Conservation (phyloP, 2,797 vertebrate species). For the Chelon labrosus region DNA sequence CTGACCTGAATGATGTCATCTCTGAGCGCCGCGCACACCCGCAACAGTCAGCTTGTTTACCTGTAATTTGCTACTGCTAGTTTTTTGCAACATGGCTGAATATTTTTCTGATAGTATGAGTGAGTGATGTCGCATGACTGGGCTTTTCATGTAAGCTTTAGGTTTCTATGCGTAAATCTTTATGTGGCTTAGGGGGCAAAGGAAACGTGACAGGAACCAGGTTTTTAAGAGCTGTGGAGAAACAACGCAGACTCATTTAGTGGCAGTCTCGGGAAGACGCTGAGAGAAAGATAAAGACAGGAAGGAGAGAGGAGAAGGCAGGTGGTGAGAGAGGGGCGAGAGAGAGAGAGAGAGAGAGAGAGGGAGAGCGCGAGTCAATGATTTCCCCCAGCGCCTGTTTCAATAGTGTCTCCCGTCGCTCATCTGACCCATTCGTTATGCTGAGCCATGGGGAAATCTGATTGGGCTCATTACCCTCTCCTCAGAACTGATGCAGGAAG, state of each 20-base stretch:
- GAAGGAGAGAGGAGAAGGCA: slow-evolving; percentile 27
- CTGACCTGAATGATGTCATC: too few species aligned
- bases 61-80: too few species aligned
- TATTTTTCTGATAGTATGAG: too few species aligned
- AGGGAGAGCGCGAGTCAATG: slow-evolving; percentile 64
- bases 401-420: slow-evolving; percentile 77
- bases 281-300: slow-evolving; percentile 40
- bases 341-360: slow-evolving; percentile 48
- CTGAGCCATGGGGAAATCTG: slow-evolving; percentile 81
- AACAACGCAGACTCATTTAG: slow-evolving; percentile 68
- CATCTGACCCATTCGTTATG: slow-evolving; percentile 83
- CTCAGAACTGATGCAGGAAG: slow-evolving; percentile 73
- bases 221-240: slow-evolving; percentile 53
- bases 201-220: slow-evolving; percentile 55
- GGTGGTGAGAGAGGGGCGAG: slow-evolving; percentile 47
- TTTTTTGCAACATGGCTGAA: too few species aligned
- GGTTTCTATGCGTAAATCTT: too few species aligned
- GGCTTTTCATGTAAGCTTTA: too few species aligned
- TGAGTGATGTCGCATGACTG: neutral
- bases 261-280: slow-evolving; percentile 64
- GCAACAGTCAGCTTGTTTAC: too few species aligned
- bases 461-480: slow-evolving; percentile 85
- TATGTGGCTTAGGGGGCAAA: neutral
- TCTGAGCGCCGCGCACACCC: too few species aligned
- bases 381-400: slow-evolving; percentile 77